Evolutionary conservation across 2,113 vertebrate species (phyloP), one percentile per base, ranked within the genome.

Genomic region (Carollia perspicillata): DNA sequence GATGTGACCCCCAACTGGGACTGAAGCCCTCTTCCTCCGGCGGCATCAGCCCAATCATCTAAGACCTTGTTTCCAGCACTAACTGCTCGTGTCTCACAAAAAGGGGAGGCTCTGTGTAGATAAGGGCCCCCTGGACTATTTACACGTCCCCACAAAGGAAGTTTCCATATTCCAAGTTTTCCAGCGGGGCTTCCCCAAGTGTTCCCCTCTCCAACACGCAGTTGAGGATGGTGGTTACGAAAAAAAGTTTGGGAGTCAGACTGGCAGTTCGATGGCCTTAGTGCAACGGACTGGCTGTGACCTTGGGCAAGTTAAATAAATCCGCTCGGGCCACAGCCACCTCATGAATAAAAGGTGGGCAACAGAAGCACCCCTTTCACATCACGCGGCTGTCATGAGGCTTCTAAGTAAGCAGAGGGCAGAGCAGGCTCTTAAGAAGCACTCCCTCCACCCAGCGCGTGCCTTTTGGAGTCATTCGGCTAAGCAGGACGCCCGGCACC

Each of bases 371-470:
- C 40, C 13, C 75, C 6, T 3, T 20, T 79, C 42, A 17, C 30
- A 28, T 79, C 42, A 17, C 30, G 23, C 0, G 4, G 65, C 13
- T 44, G 23, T 0, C 12, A 23, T 16, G 40, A 35, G 42, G 17
- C 58, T 5, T 42, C 6, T 14, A 12, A 13, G 8, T 0, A 65
- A 30, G 33, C 6, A 55, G 11, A 53, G 4, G 23, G 42, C 23
- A 53, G 77, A 26, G 85, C 1, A 22, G 58, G 5, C 40, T 17
- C 28, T 44, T 42, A 14, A 8, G 22, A 42, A 69, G 35, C 2
- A 0, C 14, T 1, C 30, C n/a, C 37, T 58, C 20, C 33, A 69
- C 40, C n/a, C 1, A 13, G 51, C 17, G 42, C 8, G 40, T 6
- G 58, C 7, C 77, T 23, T 23, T 2, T 0, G 13, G n/a, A 35